These are phyloP conservation scores for Cinara cedri DNA, from an alignment of 2,888 invertebrate species.

Conservation along the genomic window DNA sequence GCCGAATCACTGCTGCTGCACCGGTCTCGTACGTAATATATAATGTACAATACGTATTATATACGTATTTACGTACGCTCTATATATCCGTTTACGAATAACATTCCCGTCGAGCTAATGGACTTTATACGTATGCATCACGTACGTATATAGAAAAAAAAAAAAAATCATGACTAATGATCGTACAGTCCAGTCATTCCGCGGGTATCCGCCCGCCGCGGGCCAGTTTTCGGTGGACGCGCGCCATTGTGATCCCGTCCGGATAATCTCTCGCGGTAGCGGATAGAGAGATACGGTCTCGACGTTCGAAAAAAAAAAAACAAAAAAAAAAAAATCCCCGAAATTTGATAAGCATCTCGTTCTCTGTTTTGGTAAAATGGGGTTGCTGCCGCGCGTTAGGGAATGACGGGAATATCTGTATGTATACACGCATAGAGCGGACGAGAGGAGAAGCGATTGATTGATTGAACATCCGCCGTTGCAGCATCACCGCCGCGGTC, in stretches of 20 bases:
- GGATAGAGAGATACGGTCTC: neutral
- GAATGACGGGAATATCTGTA: too few species aligned
- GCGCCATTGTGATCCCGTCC: conserved; percentile 36
- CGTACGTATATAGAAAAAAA: neutral
- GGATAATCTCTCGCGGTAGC: conserved; percentile 51
- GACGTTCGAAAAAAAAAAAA: conserved; percentile 39
- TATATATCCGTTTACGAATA: conserved; percentile 19
- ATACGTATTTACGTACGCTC: too few species aligned
- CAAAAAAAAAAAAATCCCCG: conserved; percentile 11
- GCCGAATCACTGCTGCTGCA: too few species aligned
- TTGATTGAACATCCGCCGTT: conserved; percentile 30
- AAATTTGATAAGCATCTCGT: conserved; percentile 41
- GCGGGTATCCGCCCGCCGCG: conserved; percentile 19
- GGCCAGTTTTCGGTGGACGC: conserved; percentile 20
- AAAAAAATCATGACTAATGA: conserved; percentile 48
- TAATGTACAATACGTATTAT: too few species aligned
- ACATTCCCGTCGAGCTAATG: conserved; percentile 32
- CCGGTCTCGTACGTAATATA: too few species aligned
- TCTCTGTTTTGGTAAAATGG: conserved; percentile 5
- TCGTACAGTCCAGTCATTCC: conserved; percentile 37
- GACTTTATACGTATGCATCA: neutral
- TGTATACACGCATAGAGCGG: neutral
- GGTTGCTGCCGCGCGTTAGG: neutral
- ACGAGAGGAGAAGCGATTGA: conserved; percentile 12
- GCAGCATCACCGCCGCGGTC: too few species aligned